These are phyloP conservation scores for Spialia ferax DNA, from an alignment of 2,888 invertebrate species.

Conservation along the genomic window DNA sequence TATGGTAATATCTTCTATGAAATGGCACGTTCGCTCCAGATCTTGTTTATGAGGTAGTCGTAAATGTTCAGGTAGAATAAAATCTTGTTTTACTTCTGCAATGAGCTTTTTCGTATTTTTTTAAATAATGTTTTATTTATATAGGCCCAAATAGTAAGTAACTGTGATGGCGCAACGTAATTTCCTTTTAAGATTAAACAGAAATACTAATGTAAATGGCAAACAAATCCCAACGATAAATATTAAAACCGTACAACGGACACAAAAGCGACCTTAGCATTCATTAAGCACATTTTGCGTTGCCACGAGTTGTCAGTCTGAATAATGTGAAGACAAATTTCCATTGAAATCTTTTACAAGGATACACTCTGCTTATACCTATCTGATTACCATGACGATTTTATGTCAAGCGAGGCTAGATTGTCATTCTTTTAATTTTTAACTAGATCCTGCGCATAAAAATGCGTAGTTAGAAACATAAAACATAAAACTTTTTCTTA, in stretches of 20 bases:
- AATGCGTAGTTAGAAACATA: no score
- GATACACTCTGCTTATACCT: no score
- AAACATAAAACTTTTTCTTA: no score
- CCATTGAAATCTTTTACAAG: conserved; percentile 13
- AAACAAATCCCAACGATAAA: conserved; percentile 5
- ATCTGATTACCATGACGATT: background rate
- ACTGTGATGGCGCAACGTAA: no score
- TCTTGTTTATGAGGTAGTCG: background rate
- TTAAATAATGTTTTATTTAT: background rate
- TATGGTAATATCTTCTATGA: background rate
- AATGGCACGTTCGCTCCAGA: background rate
- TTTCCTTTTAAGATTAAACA: background rate
- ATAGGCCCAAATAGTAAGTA: no score
- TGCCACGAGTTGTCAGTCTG: conserved; percentile 22
- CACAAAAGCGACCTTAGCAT: conserved; percentile 25
- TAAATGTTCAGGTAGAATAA: background rate
- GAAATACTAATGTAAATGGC: background rate
- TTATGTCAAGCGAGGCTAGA: background rate
- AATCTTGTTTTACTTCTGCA: background rate
- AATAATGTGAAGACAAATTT: conserved; percentile 19
- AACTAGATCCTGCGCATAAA: no score
- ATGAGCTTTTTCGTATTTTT: background rate
- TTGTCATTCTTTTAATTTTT: no score
- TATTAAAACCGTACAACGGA: conserved; percentile 8
- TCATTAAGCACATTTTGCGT: conserved; percentile 31